These are phyloP conservation scores for Craniophora ligustri DNA, from an alignment of 2,888 invertebrate genomes.

Conservation along the genomic window DNA sequence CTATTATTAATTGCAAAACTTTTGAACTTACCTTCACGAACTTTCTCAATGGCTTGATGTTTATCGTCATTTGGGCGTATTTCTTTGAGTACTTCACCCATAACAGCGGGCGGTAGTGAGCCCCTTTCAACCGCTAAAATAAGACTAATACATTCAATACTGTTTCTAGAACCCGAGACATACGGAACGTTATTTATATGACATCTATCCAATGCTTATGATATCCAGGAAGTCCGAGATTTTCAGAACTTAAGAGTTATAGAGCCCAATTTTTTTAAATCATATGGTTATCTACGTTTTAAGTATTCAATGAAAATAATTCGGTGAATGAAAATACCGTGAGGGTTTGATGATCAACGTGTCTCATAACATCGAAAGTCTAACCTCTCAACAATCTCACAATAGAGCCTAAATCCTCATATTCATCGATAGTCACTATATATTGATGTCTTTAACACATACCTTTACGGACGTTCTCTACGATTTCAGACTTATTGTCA, in stretches of 20 bases:
- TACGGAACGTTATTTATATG: no score
- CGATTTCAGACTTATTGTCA: slow-evolving; percentile 14
- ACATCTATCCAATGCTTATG: no score
- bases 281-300: no score
- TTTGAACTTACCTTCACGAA: slow-evolving; percentile 25
- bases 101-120: slow-evolving; percentile 11
- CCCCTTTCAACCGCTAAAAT: slow-evolving; percentile 15
- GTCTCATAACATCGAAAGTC: no score
- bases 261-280: no score
- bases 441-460: background rate
- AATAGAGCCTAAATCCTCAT: background rate
- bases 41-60: slow-evolving; percentile 21
- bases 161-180: no score
- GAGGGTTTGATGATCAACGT: no score
- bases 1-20: background rate
- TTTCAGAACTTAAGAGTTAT: no score
- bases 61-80: slow-evolving; percentile 20
- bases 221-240: no score
- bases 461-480: slow-evolving; percentile 13
- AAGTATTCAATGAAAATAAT: no score
- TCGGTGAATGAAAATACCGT: no score
- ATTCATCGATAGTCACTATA: background rate
- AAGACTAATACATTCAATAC: background rate
- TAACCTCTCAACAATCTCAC: no score
- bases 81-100: slow-evolving; percentile 14